Base-by-base conservation (phyloP, 2,888 invertebrate species). In the Netelia virgata region DNA sequence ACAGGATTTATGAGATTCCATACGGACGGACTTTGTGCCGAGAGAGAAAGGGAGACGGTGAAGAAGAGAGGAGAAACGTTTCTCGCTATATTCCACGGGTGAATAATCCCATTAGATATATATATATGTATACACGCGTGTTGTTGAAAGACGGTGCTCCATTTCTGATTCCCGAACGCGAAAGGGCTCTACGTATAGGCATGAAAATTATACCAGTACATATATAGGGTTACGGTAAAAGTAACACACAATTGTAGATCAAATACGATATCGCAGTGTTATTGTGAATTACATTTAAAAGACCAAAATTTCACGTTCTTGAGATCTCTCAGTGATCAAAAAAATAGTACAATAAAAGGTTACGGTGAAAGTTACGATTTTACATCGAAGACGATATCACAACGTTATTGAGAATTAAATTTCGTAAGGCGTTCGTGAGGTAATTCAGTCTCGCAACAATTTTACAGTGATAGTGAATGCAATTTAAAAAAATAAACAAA, bases 1-100 rank as follows among this genome's bases (percentile, higher is more conserved):
- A 88, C 88, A 87, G 87, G 87, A 88, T 90, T 90, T 91, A 89
- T 87, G 90, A 86, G 89, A 88, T 88, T 84, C 85, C 86, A 79
- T 84, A 86, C 87, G 86, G 86, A 89, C 90, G 47, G 76, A 86
- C 68, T 78, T 73, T 82, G 84, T 69, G 53, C 73, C 28, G 36
- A 23, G 20, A 41, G 23, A 57, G 77, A 9, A 14, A 47, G 57
- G 18, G 57, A 57, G 57, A 57, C 9, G 16, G 47, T 14, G 47
- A 47, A 41, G 18, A 20, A 28, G 20, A 55, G 76, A 68, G 16
- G 63, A 53, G 70, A 73, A 75, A 59, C 28, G 63, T 68, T 75
- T 73, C 59, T 70, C 72, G 57, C 77, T 76, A 61, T 68, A 59
- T 73, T 77, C 73, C 69, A 47, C 72, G 77, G 81, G 57, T 81